Evolutionary conservation across 37 sponge, comb jelly and placozoan species (phyloP).

Genomic region (Halichondria panicea): DNA sequence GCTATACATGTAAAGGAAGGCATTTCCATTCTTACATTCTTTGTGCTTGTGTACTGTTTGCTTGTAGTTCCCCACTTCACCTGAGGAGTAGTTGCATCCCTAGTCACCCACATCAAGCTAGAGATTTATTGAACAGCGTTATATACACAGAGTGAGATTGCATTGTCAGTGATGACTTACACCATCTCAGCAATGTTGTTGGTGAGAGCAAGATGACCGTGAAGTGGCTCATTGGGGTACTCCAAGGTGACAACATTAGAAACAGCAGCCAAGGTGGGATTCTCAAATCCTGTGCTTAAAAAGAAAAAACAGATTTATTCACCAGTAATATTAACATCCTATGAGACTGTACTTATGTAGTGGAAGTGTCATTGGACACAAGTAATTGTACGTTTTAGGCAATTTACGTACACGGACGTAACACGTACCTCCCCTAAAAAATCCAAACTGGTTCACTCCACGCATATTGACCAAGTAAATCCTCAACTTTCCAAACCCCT

Average conservation of each 20-base stretch:
- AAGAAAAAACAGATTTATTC: neutral
- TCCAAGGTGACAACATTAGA: conserved; percentile 41
- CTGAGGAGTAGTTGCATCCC: conserved; percentile 34
- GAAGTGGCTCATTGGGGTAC: conserved; percentile 70
- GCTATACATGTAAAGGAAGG: neutral
- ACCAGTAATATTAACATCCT: neutral
- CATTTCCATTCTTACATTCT: conserved; percentile 2
- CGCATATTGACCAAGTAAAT: conserved; percentile 36
- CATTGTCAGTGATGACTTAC: conserved; percentile 22
- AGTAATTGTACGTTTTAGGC: no score
- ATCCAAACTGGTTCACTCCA: conserved; percentile 7
- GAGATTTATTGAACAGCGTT: neutral
- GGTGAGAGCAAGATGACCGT: conserved; percentile 62
- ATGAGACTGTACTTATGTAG: neutral
- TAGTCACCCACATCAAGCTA: conserved; percentile 67
- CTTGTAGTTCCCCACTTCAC: conserved; percentile 46
- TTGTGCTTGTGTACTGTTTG: conserved; percentile 5
- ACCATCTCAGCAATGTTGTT: conserved; percentile 38
- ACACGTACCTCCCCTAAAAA: conserved; percentile 31
- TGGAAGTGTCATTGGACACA: no score
- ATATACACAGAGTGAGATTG: neutral
- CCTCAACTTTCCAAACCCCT: neutral
- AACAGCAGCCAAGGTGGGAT: conserved; percentile 46
- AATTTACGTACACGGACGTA: no score
- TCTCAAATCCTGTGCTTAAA: conserved; percentile 17